Base-by-base conservation (phyloP, 2,113 vertebrate species). In the Pontoporia blainvillei region DNA sequence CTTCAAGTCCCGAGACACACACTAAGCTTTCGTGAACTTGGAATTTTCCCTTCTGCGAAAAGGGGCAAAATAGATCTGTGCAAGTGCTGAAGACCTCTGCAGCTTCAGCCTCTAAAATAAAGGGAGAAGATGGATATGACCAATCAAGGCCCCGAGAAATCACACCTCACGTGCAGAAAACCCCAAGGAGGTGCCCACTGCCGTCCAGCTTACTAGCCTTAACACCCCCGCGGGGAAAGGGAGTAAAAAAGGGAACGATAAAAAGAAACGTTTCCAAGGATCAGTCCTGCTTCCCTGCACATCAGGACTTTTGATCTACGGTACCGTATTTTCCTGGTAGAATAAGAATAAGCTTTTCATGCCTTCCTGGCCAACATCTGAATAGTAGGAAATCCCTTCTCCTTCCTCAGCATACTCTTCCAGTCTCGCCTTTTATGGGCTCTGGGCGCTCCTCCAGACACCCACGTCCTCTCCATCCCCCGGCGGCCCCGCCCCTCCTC, bases 321-420 rank as follows among this genome's bases (percentile, higher is more conserved):
- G 84, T 14, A 59, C 34, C 25, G 89, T 20, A 31, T 14, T 93
- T 97, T 95, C 96, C 96, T 41, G 78, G 86, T 23, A 9, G 67
- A 44, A 39, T 52, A 69, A 83, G 83, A 96, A 84, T 12, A 25
- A 59, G 54, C 89, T 57, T 52, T 83, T 7, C 2, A 8, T 57
- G 90, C 88, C 91, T 93, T 41, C 69, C 52, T 25, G 78, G 54
- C 94, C n/a, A 2, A 23, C 52, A 18, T 78, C 44, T 96, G 96
- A 97, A 98, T 97, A 87, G 85, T 34, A 94, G 97, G 97, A 98
- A 97, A 93, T 90, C 90, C 96, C 93, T 66, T 90, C 87, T 93
- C 87, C 92, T 85, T 85, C 94, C 93, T 66, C 44, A 82, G 66
- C 17, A 4, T 41, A 39, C 81, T 73, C 95, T 95, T 97, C 97